Conservation (phyloP, 2,888 invertebrate genomes). For the Sminthurinus aureus region DNA sequence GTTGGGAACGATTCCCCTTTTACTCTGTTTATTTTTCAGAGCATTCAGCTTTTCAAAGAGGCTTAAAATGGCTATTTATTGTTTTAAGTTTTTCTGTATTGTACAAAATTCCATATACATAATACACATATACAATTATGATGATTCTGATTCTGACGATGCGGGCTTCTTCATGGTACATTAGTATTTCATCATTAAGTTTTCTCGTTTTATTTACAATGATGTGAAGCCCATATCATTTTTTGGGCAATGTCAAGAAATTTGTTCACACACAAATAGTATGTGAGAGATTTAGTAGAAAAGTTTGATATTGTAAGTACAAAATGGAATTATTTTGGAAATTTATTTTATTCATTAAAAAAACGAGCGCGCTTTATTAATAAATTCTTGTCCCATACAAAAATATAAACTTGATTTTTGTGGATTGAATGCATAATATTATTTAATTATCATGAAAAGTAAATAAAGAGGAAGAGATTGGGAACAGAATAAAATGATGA, state of each 20-base stretch:
- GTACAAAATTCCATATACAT: not conserved
- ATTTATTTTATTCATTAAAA: no score
- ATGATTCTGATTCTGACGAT: not conserved
- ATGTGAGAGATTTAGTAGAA: not conserved
- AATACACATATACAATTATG: no score
- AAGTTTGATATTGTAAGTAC: not conserved
- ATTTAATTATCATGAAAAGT: no score
- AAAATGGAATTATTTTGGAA: no score
- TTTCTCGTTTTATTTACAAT: not conserved
- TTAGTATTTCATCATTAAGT: not conserved
- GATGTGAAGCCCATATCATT: not conserved
- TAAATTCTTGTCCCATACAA: no score
- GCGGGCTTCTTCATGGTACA: slow-evolving; percentile 30
- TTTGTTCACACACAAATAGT: not conserved
- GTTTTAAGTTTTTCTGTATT: slow-evolving; percentile 25
- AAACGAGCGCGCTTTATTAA: no score
- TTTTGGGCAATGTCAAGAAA: not conserved
- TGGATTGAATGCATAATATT: no score
- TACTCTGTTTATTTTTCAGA: slow-evolving; percentile 44
- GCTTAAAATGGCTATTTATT: slow-evolving; percentile 39
- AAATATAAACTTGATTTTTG: no score
- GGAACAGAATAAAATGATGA: no score
- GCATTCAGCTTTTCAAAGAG: slow-evolving; percentile 35
- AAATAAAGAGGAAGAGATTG: no score
- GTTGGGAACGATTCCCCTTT: slow-evolving; percentile 44